Evolutionary conservation across 2,888 invertebrate species (phyloP).

Genomic region (Antitype chi): DNA sequence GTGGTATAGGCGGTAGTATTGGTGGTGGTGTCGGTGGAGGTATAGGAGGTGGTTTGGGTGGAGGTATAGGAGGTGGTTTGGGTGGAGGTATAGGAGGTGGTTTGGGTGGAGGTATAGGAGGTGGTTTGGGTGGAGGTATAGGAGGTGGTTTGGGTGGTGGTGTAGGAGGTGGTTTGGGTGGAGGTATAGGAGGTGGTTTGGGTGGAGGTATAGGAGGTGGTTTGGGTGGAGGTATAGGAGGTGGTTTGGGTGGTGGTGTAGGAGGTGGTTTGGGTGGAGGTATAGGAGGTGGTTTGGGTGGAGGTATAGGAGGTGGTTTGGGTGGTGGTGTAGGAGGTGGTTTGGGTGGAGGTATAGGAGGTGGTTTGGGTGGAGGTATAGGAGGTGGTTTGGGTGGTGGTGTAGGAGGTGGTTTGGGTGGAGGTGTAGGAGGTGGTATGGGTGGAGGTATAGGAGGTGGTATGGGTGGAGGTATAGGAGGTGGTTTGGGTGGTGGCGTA

Average conservation of each 20-base stretch:
- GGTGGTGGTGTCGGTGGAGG: not conserved
- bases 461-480: not conserved
- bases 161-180: not conserved
- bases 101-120: not conserved
- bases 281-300: not conserved
- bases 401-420: not conserved
- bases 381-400: not conserved
- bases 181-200: too few species aligned
- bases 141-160: not conserved
- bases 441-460: not conserved
- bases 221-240: slow-evolving; percentile 1
- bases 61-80: not conserved
- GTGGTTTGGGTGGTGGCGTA: not conserved
- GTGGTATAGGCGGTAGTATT: not conserved
- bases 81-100: not conserved
- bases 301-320: not conserved
- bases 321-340: not conserved
- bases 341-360: not conserved
- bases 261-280: not conserved
- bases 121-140: not conserved
- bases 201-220: not conserved
- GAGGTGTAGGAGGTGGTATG: not conserved
- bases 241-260: not conserved
- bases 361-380: not conserved
- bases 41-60: not conserved